Conservation (phyloP, 2,797 vertebrate species). For the Eptatretus atami region DNA sequence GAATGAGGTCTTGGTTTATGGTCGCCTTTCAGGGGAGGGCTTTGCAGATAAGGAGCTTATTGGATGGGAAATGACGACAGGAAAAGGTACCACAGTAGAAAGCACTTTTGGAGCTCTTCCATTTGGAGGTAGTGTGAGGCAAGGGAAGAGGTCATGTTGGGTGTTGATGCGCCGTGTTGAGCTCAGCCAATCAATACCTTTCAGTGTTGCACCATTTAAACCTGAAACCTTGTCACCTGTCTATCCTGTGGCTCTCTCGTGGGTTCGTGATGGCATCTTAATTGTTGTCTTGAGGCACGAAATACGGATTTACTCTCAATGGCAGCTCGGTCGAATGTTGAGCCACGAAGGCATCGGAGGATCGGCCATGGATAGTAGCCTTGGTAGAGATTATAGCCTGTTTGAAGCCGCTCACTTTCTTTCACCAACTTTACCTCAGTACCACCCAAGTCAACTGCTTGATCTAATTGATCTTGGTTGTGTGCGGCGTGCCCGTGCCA, state of each 20-base stretch:
- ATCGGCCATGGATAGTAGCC: not conserved
- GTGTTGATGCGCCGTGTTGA: constrained; percentile 28
- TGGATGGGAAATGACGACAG: constrained; percentile 25
- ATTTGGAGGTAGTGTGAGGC: constrained; percentile 88
- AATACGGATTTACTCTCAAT: constrained; percentile 95
- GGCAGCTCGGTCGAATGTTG: constrained; percentile 28
- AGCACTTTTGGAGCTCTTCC: constrained; percentile 74
- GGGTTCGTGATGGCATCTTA: constrained; percentile 84
- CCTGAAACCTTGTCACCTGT: constrained; percentile 18
- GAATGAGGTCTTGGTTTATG: constrained; percentile 90
- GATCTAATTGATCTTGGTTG: constrained; percentile 93
- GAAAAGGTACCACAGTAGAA: constrained; percentile 58
- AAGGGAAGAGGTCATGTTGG: constrained; percentile 80
- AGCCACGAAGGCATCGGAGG: not conserved
- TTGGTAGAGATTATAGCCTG: constrained; percentile 34
- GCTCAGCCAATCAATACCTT: no score
- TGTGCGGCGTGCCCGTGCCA: constrained; percentile 77
- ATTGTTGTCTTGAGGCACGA: constrained; percentile 97
- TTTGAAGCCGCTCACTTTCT: constrained; percentile 85
- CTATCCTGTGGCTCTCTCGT: constrained; percentile 69
- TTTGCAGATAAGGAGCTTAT: no score
- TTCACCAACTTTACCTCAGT: constrained; percentile 80
- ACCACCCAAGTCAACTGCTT: constrained; percentile 76
- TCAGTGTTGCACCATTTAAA: no score
- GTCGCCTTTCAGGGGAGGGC: constrained; percentile 59